phyloP scores from a whole-genome alignment of 2,888 invertebrate genomes.

The Clivina fossor region DNA sequence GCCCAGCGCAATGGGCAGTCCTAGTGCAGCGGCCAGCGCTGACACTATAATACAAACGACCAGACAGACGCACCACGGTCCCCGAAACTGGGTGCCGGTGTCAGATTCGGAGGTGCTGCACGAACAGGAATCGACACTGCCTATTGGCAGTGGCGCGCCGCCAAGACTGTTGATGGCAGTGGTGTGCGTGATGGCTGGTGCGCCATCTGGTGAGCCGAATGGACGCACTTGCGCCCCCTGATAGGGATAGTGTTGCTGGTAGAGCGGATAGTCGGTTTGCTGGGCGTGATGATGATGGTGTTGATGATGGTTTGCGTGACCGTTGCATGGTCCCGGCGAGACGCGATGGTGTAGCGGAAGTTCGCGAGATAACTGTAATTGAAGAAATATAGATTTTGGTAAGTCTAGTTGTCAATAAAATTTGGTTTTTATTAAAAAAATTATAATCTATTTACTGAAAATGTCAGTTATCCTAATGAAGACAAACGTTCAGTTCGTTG shows the following conservation, averaged over 20 bases:
- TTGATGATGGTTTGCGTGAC: constrained; percentile 43
- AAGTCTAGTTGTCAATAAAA: neutral
- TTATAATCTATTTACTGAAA: neutral
- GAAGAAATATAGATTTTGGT: neutral
- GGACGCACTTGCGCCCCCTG: constrained; percentile 1
- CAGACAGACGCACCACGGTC: constrained; percentile 59
- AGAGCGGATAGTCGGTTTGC: constrained; percentile 2
- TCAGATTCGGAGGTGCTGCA: constrained; percentile 58
- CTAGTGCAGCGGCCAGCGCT: constrained; percentile 61
- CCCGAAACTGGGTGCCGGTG: constrained; percentile 55
- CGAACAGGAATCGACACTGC: constrained; percentile 46
- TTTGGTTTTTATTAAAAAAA: neutral
- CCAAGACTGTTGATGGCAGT: constrained; percentile 45
- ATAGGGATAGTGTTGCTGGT: neutral
- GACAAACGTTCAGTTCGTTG: too few relatives aligned
- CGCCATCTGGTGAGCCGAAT: neutral
- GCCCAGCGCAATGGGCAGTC: constrained; percentile 58
- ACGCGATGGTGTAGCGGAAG: constrained; percentile 47
- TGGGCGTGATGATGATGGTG: constrained; percentile 42
- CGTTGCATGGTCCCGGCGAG: constrained; percentile 47
- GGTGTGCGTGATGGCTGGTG: constrained; percentile 39
- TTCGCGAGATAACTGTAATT: constrained; percentile 47
- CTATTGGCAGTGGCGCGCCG: constrained; percentile 19
- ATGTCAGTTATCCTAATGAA: too few relatives aligned
- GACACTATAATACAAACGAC: constrained; percentile 62